These are phyloP conservation scores for Polia nebulosa DNA, from an alignment of 2,888 invertebrate species.

Conservation along the genomic window DNA sequence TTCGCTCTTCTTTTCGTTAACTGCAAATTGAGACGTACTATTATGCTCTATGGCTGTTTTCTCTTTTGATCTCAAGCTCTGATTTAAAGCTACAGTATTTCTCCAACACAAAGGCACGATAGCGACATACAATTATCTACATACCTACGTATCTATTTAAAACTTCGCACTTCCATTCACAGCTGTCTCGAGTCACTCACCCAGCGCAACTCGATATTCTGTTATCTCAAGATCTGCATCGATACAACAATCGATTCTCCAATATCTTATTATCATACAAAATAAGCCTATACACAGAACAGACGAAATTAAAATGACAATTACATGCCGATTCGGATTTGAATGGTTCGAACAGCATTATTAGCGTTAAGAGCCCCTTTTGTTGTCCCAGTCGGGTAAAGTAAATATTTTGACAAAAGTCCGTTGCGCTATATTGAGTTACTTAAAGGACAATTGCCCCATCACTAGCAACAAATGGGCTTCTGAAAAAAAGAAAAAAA, in stretches of 20 bases:
- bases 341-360: constrained; percentile 84
- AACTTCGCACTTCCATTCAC: constrained; percentile 53
- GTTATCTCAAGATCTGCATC: constrained; percentile 84
- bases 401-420: constrained; percentile 91
- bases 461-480: constrained; percentile 75
- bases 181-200: constrained; percentile 63
- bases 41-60: background rate
- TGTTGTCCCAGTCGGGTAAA: constrained; percentile 80
- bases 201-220: constrained; percentile 79
- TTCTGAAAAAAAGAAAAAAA: constrained; percentile 69
- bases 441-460: constrained; percentile 83
- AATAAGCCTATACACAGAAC: constrained; percentile 73
- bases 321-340: constrained; percentile 76
- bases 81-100: constrained; percentile 25
- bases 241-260: constrained; percentile 76
- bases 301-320: constrained; percentile 87
- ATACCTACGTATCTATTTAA: constrained; percentile 48
- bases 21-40: background rate
- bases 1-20: no score
- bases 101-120: constrained; percentile 5
- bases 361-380: constrained; percentile 83
- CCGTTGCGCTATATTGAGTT: constrained; percentile 87
- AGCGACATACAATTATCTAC: constrained; percentile 44
- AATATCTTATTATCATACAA: constrained; percentile 78
- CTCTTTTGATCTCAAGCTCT: background rate